These are phyloP conservation scores for Pangasianodon hypophthalmus DNA, from an alignment of 2,113 vertebrate genomes.

Conservation along the genomic window DNA sequence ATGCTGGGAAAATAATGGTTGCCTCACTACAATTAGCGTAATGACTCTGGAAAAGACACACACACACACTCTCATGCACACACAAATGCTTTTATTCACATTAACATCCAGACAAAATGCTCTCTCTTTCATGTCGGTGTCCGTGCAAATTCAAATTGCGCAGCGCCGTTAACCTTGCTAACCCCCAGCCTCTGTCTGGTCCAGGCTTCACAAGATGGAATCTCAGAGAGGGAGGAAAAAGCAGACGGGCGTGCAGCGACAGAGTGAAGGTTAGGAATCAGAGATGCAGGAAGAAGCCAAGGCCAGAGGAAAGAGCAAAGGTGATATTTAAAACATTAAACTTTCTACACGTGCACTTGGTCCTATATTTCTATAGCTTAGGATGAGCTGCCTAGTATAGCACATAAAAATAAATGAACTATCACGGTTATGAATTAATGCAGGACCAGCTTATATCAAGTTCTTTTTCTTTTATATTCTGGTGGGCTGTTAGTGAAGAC, in stretches of 20 bases:
- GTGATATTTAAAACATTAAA: slow-evolving; percentile 33
- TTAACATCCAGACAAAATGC: slow-evolving; percentile 67
- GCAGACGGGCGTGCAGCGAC: neutral
- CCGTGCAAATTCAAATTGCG: slow-evolving; percentile 70
- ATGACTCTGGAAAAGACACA: slow-evolving; percentile 36
- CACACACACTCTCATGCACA: slow-evolving; percentile 31
- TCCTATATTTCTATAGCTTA: neutral
- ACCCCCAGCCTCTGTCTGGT: slow-evolving; percentile 39
- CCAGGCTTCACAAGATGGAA: slow-evolving; percentile 21
- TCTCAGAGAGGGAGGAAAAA: neutral
- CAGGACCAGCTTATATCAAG: neutral
- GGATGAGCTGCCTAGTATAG: neutral
- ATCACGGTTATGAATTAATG: slow-evolving; percentile 9
- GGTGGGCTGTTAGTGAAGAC: neutral
- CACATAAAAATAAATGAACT: neutral
- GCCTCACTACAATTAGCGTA: slow-evolving; percentile 39
- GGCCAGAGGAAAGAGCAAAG: neutral
- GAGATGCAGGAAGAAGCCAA: neutral
- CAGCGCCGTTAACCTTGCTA: slow-evolving; percentile 65
- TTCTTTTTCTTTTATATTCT: neutral
- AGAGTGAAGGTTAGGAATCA: neutral
- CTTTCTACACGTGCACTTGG: slow-evolving; percentile 16
- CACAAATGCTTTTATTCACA: slow-evolving; percentile 49
- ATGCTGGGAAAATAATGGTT: slow-evolving; percentile 44
- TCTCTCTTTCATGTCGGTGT: slow-evolving; percentile 27